Conservation (phyloP, 2,888 invertebrate genomes). For the Cheilosia urbana region DNA sequence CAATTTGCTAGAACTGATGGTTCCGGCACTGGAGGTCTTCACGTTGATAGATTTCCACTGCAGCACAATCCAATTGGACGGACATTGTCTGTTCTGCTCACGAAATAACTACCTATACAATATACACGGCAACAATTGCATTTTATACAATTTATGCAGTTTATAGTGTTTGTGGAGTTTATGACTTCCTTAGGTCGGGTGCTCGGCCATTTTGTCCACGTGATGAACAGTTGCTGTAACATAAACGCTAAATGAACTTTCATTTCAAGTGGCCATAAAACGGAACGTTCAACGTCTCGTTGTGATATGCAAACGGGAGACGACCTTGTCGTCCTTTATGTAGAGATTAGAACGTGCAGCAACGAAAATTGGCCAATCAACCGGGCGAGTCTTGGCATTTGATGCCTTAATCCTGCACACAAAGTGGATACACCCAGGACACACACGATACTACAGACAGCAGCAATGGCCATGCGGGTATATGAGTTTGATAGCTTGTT, state of each 20-base stretch:
- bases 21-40: slow-evolving; percentile 60
- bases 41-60: slow-evolving; percentile 56
- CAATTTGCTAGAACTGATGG: slow-evolving; percentile 66
- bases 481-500: slow-evolving; percentile 43
- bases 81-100: slow-evolving; percentile 27
- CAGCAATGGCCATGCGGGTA: neutral
- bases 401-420: slow-evolving; percentile 51
- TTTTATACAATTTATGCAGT: slow-evolving; percentile 46
- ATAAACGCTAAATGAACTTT: slow-evolving; percentile 67
- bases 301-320: slow-evolving; percentile 53
- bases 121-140: slow-evolving; percentile 11
- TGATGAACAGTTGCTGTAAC: slow-evolving; percentile 31
- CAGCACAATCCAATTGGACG: slow-evolving; percentile 5
- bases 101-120: slow-evolving; percentile 8
- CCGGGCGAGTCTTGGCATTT: slow-evolving; percentile 24
- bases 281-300: slow-evolving; percentile 18
- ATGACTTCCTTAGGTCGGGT: slow-evolving; percentile 49
- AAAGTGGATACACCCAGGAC: neutral
- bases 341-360: slow-evolving; percentile 40
- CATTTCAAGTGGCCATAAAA: slow-evolving; percentile 64
- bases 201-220: slow-evolving; percentile 2
- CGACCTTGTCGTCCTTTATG: neutral
- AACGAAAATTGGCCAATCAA: slow-evolving; percentile 64
- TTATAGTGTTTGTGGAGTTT: slow-evolving; percentile 31
- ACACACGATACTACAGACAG: neutral